Percentiles rank a stretch among this genome's conserved stretches.
Evolutionary conservation across 1,140 invertebrate species (phyloP).

Genomic region (Penaeus japonicus): DNA sequence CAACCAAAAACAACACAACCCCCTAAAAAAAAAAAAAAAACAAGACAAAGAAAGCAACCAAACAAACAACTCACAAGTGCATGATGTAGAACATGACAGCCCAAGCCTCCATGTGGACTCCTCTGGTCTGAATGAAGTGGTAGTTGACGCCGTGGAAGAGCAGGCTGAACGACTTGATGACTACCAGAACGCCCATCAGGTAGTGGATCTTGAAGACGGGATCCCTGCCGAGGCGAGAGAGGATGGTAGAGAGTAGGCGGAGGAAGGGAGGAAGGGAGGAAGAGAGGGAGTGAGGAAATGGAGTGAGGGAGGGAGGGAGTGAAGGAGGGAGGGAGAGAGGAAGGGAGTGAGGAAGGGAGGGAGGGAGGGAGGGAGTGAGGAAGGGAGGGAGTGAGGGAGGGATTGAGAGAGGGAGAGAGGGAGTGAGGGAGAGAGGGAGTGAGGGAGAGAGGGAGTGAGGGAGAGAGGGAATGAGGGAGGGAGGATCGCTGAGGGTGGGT

Average conservation of each 20-base stretch:
- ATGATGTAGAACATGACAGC: slow-evolving; percentile 96
- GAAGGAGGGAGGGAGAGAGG: too few relatives aligned
- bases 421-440: not conserved
- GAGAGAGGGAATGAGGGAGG: too few relatives aligned
- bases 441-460: not conserved
- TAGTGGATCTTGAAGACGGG: slow-evolving; percentile 95
- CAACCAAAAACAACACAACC: not conserved
- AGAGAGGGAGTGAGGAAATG: not conserved
- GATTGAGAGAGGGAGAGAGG: too few relatives aligned
- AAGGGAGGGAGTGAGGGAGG: too few relatives aligned
- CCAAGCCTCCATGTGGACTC: slow-evolving; percentile 95
- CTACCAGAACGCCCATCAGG: slow-evolving; percentile 93
- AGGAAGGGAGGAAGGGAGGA: not conserved
- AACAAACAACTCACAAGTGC: slow-evolving; percentile 77
- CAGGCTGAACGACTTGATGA: slow-evolving; percentile 89
- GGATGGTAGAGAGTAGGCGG: not conserved
- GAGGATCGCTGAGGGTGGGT: too few relatives aligned
- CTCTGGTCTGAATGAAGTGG: slow-evolving; percentile 93
- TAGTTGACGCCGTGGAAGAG: slow-evolving; percentile 97
- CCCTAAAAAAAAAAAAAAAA: slow-evolving; percentile 38
- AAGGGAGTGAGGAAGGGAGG: too few relatives aligned
- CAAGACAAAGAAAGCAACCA: too few relatives aligned
- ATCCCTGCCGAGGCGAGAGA: slow-evolving; percentile 32
- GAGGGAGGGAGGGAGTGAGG: too few relatives aligned
- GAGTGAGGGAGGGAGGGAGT: not conserved